Evolutionary conservation across 2,888 invertebrate species (phyloP).

Genomic region (Yponomeuta plumbellus): DNA sequence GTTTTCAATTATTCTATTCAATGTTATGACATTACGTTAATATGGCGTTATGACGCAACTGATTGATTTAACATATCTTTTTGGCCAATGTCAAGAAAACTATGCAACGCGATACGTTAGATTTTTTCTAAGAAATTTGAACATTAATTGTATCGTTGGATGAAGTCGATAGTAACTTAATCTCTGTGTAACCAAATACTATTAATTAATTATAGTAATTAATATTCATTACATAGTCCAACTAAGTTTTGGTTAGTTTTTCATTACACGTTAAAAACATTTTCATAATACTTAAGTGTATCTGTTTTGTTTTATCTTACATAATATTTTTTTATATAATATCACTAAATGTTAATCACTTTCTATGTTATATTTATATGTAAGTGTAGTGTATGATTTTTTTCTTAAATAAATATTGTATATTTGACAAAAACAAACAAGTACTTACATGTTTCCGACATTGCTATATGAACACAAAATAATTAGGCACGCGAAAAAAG

Average conservation of each 20-base stretch:
- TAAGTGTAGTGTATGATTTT: background rate
- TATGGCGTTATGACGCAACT: no score
- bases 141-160: background rate
- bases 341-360: constrained; percentile 58
- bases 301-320: constrained; percentile 39
- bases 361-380: constrained; percentile 20
- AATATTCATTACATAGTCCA: constrained; percentile 40
- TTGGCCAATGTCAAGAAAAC: no score
- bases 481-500: background rate
- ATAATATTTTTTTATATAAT: constrained; percentile 44
- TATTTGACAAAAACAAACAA: background rate
- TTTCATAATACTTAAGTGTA: constrained; percentile 41
- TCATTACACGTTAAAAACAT: constrained; percentile 27
- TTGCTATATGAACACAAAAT: background rate
- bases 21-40: no score
- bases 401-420: background rate
- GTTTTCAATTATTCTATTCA: no score
- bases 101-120: background rate
- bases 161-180: background rate
- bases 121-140: background rate
- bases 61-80: no score
- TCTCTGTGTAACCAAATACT: background rate
- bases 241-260: constrained; percentile 66
- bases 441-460: background rate
- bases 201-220: constrained; percentile 31